Evolutionary conservation across 2,888 invertebrate genomes (phyloP).

Genomic region (Carterocephalus palaemon): DNA sequence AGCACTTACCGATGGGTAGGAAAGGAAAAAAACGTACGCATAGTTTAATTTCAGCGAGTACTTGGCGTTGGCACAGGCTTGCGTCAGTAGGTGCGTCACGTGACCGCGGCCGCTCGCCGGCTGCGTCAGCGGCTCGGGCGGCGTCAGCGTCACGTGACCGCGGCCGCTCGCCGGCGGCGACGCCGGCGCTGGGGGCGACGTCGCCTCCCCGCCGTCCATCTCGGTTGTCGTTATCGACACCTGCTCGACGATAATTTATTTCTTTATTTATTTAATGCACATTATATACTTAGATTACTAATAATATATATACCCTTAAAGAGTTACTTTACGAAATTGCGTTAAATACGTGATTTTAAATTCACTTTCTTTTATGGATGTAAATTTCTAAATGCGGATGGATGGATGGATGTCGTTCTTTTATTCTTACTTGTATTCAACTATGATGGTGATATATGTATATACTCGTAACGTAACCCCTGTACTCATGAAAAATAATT

Average conservation of each 20-base stretch:
- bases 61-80: conserved; percentile 58
- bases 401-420: no score
- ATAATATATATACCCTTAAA: no score
- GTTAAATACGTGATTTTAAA: no score
- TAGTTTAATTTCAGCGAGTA: conserved; percentile 61
- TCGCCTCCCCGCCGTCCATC: conserved; percentile 22
- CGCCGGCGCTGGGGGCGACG: conserved; percentile 27
- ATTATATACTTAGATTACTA: not conserved
- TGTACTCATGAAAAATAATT: no score
- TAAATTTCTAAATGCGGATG: no score
- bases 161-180: conserved; percentile 53
- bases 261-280: not conserved
- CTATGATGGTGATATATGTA: no score
- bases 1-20: not conserved
- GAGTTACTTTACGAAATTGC: no score
- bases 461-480: no score
- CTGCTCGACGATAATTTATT: conserved; percentile 31
- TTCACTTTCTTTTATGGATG: not conserved
- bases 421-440: no score
- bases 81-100: conserved; percentile 51
- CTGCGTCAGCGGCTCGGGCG: conserved; percentile 39
- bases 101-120: conserved; percentile 54
- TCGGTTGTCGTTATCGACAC: conserved; percentile 42
- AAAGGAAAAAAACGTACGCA: conserved; percentile 34
- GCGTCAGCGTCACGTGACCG: conserved; percentile 45